Evolutionary conservation across 2,888 invertebrate species (phyloP).

Genomic region (Drosophila anceps): DNA sequence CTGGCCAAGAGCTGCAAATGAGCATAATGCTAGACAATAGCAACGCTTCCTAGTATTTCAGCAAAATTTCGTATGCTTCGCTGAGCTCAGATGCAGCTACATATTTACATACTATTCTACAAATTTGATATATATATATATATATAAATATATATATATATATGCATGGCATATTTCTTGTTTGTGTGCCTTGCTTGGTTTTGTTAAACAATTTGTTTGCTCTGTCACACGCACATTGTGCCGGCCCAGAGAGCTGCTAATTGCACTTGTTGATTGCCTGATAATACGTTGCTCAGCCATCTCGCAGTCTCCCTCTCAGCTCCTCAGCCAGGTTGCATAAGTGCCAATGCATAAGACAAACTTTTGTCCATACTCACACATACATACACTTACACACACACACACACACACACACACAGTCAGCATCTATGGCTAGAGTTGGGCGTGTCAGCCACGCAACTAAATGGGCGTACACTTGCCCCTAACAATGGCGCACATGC

Average conservation of each 20-base stretch:
- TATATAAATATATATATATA: neutral
- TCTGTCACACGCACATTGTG: conserved; percentile 77
- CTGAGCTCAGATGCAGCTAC: conserved; percentile 27
- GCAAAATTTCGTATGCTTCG: conserved; percentile 42
- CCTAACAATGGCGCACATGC: conserved; percentile 71
- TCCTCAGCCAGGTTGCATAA: conserved; percentile 58
- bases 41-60: conserved; percentile 37
- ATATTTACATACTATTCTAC: conserved; percentile 2
- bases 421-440: conserved; percentile 21
- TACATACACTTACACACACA: conserved; percentile 1
- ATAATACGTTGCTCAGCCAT: conserved; percentile 61
- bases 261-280: conserved; percentile 79
- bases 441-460: conserved; percentile 73
- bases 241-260: conserved; percentile 66
- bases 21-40: conserved; percentile 42
- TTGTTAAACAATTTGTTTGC: conserved; percentile 79
- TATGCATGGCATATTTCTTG: conserved; percentile 18
- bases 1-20: conserved; percentile 44
- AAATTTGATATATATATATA: conserved; percentile 8
- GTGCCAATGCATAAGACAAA: conserved; percentile 76
- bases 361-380: conserved; percentile 48
- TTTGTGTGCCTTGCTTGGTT: conserved; percentile 57
- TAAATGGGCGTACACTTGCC: conserved; percentile 37
- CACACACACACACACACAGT: conserved; percentile 3
- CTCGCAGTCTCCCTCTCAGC: neutral